phyloP scores from a whole-genome alignment of 2,797 vertebrate genomes.

The Lepilemur septentrionalis region DNA sequence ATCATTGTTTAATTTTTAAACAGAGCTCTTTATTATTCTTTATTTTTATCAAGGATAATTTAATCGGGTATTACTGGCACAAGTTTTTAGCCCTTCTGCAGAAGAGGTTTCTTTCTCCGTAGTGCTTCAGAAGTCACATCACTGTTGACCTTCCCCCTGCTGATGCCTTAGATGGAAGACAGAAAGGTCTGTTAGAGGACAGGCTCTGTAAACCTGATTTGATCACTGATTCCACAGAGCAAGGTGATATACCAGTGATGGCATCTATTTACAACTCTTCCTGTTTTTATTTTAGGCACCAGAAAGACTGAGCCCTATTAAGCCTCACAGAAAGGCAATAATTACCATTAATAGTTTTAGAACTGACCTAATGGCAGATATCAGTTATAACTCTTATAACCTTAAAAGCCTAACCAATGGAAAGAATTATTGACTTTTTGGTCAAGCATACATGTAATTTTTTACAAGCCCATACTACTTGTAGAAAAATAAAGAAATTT shows the following conservation, averaged over 20 bases:
- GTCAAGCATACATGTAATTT: neutral
- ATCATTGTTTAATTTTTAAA: neutral
- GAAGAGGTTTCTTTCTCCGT: neutral
- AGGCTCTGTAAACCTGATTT: neutral
- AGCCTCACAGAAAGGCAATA: neutral
- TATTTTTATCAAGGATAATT: neutral
- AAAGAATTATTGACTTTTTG: neutral
- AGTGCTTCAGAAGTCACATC: neutral
- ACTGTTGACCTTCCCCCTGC: neutral
- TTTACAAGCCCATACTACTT: neutral
- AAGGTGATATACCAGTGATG: neutral
- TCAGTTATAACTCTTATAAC: neutral
- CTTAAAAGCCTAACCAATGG: neutral
- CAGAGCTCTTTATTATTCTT: neutral
- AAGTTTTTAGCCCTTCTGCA: neutral
- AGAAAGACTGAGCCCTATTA: neutral
- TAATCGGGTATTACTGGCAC: neutral
- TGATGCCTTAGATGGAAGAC: neutral
- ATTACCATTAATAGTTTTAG: neutral
- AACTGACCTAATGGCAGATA: neutral
- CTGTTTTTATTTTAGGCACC: neutral
- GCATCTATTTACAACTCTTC: neutral
- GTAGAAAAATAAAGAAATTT: neutral
- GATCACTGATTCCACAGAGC: neutral
- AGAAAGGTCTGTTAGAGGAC: neutral